phyloP scores from a whole-genome alignment of 2,797 vertebrate species.

The Semotilus atromaculatus region DNA sequence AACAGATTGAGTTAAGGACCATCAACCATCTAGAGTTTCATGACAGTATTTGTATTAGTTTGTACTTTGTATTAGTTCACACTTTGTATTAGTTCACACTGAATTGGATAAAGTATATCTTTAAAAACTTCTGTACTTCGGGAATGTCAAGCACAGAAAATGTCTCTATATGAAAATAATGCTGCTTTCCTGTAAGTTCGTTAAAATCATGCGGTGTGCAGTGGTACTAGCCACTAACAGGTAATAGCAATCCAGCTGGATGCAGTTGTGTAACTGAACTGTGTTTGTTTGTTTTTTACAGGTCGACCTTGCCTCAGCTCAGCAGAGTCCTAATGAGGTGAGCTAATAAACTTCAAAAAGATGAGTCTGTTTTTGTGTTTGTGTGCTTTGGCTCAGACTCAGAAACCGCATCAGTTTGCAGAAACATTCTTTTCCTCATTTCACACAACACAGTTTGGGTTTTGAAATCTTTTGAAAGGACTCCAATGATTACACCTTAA shows the following conservation, averaged over 20 bases:
- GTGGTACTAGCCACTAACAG: constrained; percentile 41
- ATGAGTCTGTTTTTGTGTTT: not conserved
- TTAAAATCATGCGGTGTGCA: constrained; percentile 37
- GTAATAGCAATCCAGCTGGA: constrained; percentile 34
- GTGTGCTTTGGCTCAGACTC: not conserved
- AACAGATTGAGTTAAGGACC: not conserved
- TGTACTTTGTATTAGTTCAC: not conserved
- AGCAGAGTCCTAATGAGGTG: constrained; percentile 77
- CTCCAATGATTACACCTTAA: not conserved
- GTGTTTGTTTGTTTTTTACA: constrained; percentile 67
- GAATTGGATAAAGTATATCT: not conserved
- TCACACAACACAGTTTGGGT: not conserved
- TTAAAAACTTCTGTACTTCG: not conserved
- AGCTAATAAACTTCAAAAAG: constrained; percentile 60
- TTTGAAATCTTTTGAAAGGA: not conserved
- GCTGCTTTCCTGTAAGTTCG: constrained; percentile 24
- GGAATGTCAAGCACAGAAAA: not conserved
- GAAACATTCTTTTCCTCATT: not conserved
- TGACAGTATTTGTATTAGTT: too few species aligned
- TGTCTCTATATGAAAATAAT: not conserved
- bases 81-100: not conserved
- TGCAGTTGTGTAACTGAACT: constrained; percentile 42
- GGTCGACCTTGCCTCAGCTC: constrained; percentile 76
- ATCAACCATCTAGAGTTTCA: not conserved
- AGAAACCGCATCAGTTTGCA: not conserved